Percentiles rank a stretch among this genome's conserved stretches.
phyloP scores from a whole-genome alignment of 2,113 vertebrate genomes.

The Sorex araneus region DNA sequence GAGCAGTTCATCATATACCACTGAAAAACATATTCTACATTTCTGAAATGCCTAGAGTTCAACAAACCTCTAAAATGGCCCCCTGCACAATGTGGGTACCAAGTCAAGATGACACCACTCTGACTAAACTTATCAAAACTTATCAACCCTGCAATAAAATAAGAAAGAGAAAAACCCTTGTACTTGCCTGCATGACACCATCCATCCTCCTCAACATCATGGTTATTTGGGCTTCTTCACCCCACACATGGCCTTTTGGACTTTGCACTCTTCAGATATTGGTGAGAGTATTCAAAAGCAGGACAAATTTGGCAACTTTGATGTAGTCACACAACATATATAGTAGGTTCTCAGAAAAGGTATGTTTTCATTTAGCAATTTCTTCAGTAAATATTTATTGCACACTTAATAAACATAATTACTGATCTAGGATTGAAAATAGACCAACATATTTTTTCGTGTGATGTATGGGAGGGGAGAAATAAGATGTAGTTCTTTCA shows the following conservation, averaged over 20 bases:
- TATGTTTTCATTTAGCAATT: rapidly evolving
- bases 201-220: rapidly evolving
- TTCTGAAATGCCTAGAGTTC: background rate
- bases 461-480: rapidly evolving
- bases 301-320: rapidly evolving
- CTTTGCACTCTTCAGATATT: too few relatives aligned
- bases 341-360: rapidly evolving
- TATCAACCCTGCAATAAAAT: background rate
- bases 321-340: too few relatives aligned
- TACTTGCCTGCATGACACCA: too few relatives aligned
- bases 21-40: background rate
- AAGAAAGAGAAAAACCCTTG: background rate
- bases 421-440: background rate
- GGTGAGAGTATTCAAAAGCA: background rate
- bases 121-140: background rate
- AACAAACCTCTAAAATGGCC: rapidly evolving
- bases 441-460: too few relatives aligned
- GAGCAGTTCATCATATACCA: background rate
- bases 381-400: background rate
- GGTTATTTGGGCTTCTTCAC: rapidly evolving
- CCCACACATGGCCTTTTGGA: background rate
- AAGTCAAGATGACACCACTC: rapidly evolving
- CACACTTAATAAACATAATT: background rate
- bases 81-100: background rate
- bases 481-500: background rate